Percentiles rank a stretch among this genome's conserved stretches.
Evolutionary conservation across 2,797 vertebrate genomes (phyloP).

Genomic region (Lepilemur septentrionalis): DNA sequence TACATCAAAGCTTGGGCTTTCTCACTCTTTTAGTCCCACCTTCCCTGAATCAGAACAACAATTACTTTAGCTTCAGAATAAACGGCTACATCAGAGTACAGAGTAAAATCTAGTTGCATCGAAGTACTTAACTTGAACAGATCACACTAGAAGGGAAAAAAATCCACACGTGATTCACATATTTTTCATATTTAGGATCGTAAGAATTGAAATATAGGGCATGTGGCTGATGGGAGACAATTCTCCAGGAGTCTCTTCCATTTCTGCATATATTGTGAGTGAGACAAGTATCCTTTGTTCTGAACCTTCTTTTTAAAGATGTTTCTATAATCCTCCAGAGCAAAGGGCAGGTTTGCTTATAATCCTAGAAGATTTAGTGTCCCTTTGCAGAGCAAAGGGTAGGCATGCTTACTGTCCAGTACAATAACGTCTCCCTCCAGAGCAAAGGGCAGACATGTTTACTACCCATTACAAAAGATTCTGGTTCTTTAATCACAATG

Average conservation of each 20-base stretch:
- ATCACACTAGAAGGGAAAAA: slow-evolving; percentile 5
- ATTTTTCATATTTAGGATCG: background rate
- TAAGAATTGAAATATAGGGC: slow-evolving; percentile 38
- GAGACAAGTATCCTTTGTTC: background rate
- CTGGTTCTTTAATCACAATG: background rate
- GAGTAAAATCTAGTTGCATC: background rate
- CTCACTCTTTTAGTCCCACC: background rate
- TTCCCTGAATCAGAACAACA: slow-evolving; percentile 26
- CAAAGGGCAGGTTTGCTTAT: background rate
- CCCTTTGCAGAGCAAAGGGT: background rate
- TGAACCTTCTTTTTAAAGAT: background rate
- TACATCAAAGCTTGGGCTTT: background rate
- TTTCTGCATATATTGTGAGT: background rate
- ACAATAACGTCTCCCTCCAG: background rate
- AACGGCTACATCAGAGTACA: background rate
- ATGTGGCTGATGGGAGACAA: background rate
- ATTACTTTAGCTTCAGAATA: slow-evolving; percentile 33
- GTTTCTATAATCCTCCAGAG: background rate
- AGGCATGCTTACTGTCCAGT: background rate
- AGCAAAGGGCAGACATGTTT: slow-evolving; percentile 5
- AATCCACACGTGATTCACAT: background rate
- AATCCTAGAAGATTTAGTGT: background rate
- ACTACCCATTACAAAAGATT: background rate
- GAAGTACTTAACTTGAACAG: slow-evolving; percentile 11
- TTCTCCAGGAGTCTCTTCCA: background rate